phyloP scores from a whole-genome alignment of 2,797 vertebrate genomes.

The Galaxias olidus region DNA sequence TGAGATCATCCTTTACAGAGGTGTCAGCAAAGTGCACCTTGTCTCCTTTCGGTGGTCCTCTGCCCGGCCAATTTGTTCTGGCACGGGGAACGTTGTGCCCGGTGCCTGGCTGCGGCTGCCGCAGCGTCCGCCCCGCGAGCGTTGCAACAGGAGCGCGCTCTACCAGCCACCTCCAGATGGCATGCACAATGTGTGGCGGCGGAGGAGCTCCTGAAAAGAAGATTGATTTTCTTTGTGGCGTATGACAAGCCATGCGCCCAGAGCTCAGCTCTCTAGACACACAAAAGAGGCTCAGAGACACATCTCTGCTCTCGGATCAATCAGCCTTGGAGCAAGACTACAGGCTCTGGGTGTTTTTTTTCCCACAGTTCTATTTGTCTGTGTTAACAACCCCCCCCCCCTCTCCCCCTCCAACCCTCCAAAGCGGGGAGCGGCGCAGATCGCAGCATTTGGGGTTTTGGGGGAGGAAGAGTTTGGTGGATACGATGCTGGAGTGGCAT shows the following conservation, averaged over 20 bases:
- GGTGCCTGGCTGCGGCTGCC: conserved; percentile 60
- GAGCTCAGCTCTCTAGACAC: conserved; percentile 66
- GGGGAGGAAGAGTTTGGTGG: no score
- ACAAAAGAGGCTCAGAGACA: conserved; percentile 64
- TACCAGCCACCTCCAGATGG: conserved; percentile 75
- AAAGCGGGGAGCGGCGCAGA: no score
- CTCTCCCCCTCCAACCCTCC: no score
- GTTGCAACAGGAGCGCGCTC: conserved; percentile 35
- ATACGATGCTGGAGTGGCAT: neutral
- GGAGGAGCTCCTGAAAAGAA: conserved; percentile 73
- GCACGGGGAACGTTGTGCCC: conserved; percentile 63
- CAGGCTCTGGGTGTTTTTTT: conserved; percentile 9
- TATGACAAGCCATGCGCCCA: conserved; percentile 71
- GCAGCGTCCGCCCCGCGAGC: conserved; percentile 51
- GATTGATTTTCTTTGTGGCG: conserved; percentile 80
- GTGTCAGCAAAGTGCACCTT: no score
- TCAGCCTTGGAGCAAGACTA: conserved; percentile 49
- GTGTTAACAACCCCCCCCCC: no score
- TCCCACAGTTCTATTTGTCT: conserved; percentile 37
- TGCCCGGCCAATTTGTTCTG: conserved; percentile 72
- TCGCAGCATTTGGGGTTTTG: no score
- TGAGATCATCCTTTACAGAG: no score
- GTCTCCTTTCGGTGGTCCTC: no score
- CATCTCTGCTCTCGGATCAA: conserved; percentile 49
- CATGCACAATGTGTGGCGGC: conserved; percentile 61